Conservation (phyloP, 2,888 invertebrate genomes). For the Epinotia demarniana region DNA sequence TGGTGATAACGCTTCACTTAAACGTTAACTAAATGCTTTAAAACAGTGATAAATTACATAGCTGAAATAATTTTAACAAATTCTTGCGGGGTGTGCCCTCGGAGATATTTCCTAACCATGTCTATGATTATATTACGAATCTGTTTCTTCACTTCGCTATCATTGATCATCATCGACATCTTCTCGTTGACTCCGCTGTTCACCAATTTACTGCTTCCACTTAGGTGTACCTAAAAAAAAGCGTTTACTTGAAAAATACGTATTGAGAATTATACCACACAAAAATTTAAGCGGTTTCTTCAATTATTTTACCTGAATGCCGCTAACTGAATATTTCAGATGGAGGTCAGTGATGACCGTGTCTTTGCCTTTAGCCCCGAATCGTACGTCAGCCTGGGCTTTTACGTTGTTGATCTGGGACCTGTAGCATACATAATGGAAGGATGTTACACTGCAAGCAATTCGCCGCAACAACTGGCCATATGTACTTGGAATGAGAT, state of each 20-base stretch:
- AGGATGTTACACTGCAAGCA: too few species aligned
- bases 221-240: slow-evolving; percentile 11
- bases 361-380: slow-evolving; percentile 6
- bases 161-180: neutral
- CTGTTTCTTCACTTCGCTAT: neutral
- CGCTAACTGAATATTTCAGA: slow-evolving; percentile 10
- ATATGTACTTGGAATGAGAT: too few species aligned
- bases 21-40: neutral
- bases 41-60: slow-evolving; percentile 1
- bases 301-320: slow-evolving; percentile 23
- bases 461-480: too few species aligned
- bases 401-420: slow-evolving; percentile 5
- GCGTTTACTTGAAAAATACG: neutral
- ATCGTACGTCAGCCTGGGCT: slow-evolving; percentile 12
- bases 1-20: neutral
- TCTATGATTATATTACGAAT: slow-evolving; percentile 6
- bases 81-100: slow-evolving; percentile 26
- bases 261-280: neutral
- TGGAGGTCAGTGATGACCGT: slow-evolving; percentile 18
- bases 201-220: slow-evolving; percentile 21
- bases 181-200: neutral
- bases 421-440: slow-evolving; percentile 1
- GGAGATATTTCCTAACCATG: neutral
- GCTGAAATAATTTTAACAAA: slow-evolving; percentile 17
- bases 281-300: neutral